Base-by-base conservation (phyloP, 2,113 vertebrate genomes). In the Podocnemis expansa region DNA sequence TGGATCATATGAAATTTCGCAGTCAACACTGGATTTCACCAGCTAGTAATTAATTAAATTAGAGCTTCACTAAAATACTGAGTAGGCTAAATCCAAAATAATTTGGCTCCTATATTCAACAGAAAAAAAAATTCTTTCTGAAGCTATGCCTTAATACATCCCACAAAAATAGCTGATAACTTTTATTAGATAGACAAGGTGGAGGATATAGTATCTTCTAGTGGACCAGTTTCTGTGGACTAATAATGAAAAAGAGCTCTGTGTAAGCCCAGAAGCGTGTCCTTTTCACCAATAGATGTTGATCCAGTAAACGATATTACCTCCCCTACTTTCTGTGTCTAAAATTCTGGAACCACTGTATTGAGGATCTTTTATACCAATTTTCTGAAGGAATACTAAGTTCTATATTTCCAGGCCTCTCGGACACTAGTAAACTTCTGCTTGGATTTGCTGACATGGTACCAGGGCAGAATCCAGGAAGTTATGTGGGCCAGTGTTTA, bases 331-430 rank as follows among this genome's bases (percentile, higher is more conserved):
- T 22, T 70, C n/a, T 70, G 9, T 70, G 63, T 38, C 17, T 70
- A 38, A 70, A 38, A 38, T 9, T n/a, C n/a, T 38, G n/a, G 34
- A 8, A 38, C 34, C n/a, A 38, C 16, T 4, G 4, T 34, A n/a
- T 1, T 21, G n/a, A 67, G 19, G n/a, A 70, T 70, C n/a, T 38
- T 67, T 89, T 82, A 11, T 84, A 78, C 52, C 6, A 78, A 34
- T 55, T 80, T 82, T 22, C 89, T 55, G 81, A 56, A 88, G 41
- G 43, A 88, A 45, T 45, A 12, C 0, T 19, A 12, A 63, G 3
- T 19, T 93, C 85, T 31, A 21, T 47, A 54, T 78, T 27, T 2
- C 1, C 1, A 0, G 21, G 3, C 6, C 17, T 1, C 1, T n/a
- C 29, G 3, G 43, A 2, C 75, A 56, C 60, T 19, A 52, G 27